Evolutionary conservation across 2,797 vertebrate species (phyloP).

Genomic region (Phoebastria nigripes): DNA sequence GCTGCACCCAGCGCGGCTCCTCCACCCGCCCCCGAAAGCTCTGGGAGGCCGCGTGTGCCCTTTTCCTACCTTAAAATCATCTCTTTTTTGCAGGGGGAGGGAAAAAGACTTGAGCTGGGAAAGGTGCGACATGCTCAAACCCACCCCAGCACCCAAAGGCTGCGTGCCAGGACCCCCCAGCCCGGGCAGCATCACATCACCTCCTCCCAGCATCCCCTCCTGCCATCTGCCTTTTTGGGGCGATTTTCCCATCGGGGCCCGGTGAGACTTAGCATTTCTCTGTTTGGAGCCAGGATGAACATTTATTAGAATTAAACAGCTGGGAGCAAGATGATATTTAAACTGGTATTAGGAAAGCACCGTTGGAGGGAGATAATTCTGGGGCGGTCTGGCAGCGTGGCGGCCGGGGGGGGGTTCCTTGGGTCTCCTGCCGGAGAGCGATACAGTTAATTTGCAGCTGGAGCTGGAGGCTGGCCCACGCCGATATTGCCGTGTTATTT

Average conservation of each 20-base stretch:
- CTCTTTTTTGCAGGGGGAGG: accelerated
- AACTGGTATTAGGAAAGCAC: slow-evolving; percentile 74
- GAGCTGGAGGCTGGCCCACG: slow-evolving; percentile 70
- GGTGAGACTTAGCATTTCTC: slow-evolving; percentile 58
- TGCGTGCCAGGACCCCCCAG: accelerated
- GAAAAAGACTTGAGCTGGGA: not conserved
- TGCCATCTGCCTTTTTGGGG: not conserved
- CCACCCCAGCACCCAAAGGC: not conserved
- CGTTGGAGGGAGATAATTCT: slow-evolving; percentile 69
- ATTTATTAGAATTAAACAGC: slow-evolving; percentile 79
- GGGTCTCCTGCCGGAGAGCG: slow-evolving; percentile 73
- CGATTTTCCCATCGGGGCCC: not conserved
- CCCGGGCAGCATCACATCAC: not conserved
- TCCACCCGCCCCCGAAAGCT: accelerated
- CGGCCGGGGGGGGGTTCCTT: slow-evolving; percentile 49
- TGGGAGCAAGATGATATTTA: slow-evolving; percentile 84
- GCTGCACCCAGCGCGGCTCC: not conserved
- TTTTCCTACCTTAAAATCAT: not conserved
- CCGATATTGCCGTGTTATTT: slow-evolving; percentile 81
- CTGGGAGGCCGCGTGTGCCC: accelerated
- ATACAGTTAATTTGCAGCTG: slow-evolving; percentile 78
- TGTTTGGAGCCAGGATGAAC: not conserved
- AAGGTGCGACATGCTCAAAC: accelerated
- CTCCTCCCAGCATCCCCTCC: not conserved
- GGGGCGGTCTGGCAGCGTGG: slow-evolving; percentile 50